Conservation (phyloP, 1,140 invertebrate species). For the Temnothorax nylanderi region DNA sequence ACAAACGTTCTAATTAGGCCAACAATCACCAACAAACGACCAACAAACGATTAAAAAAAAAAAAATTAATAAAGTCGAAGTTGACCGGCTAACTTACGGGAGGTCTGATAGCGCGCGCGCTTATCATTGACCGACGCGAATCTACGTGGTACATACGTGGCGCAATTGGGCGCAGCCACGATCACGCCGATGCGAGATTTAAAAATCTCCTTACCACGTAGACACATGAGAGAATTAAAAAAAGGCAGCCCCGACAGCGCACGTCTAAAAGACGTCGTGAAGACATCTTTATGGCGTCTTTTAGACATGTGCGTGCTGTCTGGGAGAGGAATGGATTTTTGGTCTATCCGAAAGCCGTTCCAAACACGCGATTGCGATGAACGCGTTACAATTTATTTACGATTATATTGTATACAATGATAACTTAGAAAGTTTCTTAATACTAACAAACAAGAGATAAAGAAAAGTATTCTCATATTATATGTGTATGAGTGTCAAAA, state of each 20-base stretch:
- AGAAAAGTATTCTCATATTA: background rate
- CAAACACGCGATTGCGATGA: background rate
- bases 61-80: too few relatives aligned
- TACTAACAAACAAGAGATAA: background rate
- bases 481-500: background rate
- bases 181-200: background rate
- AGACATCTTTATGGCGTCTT: too few relatives aligned
- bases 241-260: too few relatives aligned
- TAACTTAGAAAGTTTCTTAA: background rate
- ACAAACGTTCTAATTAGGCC: too few relatives aligned
- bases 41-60: too few relatives aligned
- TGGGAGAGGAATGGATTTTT: background rate
- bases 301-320: too few relatives aligned
- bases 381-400: conserved; percentile 8
- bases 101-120: background rate
- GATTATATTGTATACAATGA: background rate
- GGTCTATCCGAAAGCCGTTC: background rate
- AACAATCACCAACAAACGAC: too few relatives aligned
- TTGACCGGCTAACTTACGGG: too few relatives aligned
- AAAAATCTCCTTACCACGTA: background rate
- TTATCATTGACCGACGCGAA: background rate
- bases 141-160: background rate
- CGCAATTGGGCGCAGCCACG: background rate
- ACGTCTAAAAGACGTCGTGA: too few relatives aligned
- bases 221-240: too few relatives aligned